A percentile compares a stretch with the other conserved stretches of the same genome.
Conservation (phyloP, 2,113 vertebrate species). For the Potamarius usumacintae region DNA sequence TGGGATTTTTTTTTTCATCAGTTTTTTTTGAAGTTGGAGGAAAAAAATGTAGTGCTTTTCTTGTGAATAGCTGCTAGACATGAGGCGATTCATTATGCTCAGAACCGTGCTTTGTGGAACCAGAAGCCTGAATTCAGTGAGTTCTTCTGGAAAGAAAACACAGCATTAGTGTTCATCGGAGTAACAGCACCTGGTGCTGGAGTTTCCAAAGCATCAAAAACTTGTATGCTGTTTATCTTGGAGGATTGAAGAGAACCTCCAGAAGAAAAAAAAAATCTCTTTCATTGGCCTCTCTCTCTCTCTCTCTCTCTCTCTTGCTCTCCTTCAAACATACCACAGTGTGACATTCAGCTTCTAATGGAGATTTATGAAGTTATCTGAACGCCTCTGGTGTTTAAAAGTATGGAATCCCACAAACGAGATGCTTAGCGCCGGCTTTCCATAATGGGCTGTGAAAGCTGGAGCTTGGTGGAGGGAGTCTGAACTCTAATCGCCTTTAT, state of each 20-base stretch:
- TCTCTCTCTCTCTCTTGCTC: neutral
- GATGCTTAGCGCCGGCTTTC: slow-evolving; percentile 49
- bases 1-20: neutral
- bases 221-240: slow-evolving; percentile 26
- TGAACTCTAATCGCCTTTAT: slow-evolving; percentile 68
- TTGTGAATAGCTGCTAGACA: neutral
- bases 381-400: slow-evolving; percentile 64
- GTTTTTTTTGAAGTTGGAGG: neutral
- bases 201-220: slow-evolving; percentile 13
- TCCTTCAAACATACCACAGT: slow-evolving; percentile 25
- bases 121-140: slow-evolving; percentile 1
- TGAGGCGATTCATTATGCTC: neutral
- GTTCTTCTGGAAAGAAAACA: neutral
- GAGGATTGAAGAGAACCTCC: neutral
- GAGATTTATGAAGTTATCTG: slow-evolving; percentile 55
- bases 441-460: slow-evolving; percentile 63
- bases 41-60: neutral
- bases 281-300: neutral
- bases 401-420: slow-evolving; percentile 60
- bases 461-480: slow-evolving; percentile 57
- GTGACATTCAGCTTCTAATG: slow-evolving; percentile 52
- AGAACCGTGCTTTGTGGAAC: neutral
- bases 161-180: neutral
- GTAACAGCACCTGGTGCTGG: slow-evolving; percentile 9
- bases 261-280: neutral